Evolutionary conservation across 2,888 invertebrate species (phyloP).

Genomic region (Rosalia funebris): DNA sequence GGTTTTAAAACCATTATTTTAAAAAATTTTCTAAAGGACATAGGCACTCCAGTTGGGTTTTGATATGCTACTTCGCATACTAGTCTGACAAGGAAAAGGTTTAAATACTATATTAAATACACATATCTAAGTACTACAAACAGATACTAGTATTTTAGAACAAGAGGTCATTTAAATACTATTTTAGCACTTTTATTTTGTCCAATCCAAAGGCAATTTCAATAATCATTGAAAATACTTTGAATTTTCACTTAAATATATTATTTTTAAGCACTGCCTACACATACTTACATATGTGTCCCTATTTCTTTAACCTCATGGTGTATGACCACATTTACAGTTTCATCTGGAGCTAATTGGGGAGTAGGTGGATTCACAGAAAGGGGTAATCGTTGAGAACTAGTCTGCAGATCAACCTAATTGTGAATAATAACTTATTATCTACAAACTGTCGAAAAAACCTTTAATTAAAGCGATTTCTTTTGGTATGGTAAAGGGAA

Average conservation of each 20-base stretch:
- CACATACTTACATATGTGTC: slow-evolving; percentile 90
- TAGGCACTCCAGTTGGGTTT: slow-evolving; percentile 77
- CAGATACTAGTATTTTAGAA: too few species aligned
- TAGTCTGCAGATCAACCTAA: slow-evolving; percentile 96
- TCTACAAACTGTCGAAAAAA: too few species aligned
- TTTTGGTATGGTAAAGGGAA: too few species aligned
- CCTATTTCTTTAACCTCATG: slow-evolving; percentile 99
- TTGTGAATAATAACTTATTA: too few species aligned
- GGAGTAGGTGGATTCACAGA: slow-evolving; percentile 73
- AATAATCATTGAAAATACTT: too few species aligned
- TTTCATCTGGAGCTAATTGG: slow-evolving; percentile 79
- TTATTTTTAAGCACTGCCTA: too few species aligned
- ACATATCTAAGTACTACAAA: too few species aligned
- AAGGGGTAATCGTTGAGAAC: slow-evolving; percentile 85
- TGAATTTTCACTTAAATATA: too few species aligned
- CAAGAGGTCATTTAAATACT: too few species aligned
- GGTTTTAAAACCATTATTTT: slow-evolving; percentile 98
- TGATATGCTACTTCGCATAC: slow-evolving; percentile 96
- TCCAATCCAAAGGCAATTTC: too few species aligned
- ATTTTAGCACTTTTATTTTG: too few species aligned
- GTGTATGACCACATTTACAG: slow-evolving; percentile 93
- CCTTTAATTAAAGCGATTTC: too few species aligned
- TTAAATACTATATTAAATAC: slow-evolving; percentile 8
- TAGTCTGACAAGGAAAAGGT: slow-evolving; percentile 69
- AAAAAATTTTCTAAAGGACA: slow-evolving; percentile 95